Conservation (phyloP, 2,797 vertebrate genomes). For the Bradypodion pumilum region DNA sequence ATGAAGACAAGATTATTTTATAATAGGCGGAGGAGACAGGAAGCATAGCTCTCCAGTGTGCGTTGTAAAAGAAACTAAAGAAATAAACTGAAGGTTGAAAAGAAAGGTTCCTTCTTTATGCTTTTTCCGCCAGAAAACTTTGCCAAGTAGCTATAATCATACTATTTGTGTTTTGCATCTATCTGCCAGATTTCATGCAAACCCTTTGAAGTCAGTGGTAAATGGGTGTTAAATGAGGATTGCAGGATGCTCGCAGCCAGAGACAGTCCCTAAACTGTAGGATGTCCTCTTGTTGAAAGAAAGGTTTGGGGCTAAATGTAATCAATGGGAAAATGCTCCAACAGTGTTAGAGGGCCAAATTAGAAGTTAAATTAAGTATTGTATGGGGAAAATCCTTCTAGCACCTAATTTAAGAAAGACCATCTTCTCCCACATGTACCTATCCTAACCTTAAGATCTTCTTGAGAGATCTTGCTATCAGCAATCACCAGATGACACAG, state of each 20-base stretch:
- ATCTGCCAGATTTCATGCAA: not conserved
- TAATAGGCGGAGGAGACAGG: not conserved
- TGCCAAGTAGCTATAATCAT: slow-evolving; percentile 3
- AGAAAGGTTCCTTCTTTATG: fast-evolving
- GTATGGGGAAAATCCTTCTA: too few species aligned
- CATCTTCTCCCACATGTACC: not conserved
- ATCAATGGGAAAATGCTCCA: not conserved
- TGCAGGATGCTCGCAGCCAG: not conserved
- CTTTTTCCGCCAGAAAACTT: not conserved
- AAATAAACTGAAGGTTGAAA: not conserved
- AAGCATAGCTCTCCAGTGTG: fast-evolving
- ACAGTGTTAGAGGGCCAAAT: not conserved
- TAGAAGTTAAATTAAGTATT: not conserved
- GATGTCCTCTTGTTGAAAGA: not conserved
- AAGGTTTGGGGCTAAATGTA: slow-evolving; percentile 16
- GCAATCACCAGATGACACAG: not conserved
- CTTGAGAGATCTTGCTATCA: not conserved
- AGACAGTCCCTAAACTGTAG: not conserved
- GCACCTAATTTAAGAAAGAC: too few species aligned
- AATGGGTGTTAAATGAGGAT: slow-evolving; percentile 36
- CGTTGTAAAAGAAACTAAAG: not conserved
- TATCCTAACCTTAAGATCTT: not conserved
- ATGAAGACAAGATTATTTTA: slow-evolving; percentile 6
- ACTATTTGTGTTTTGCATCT: slow-evolving; percentile 6
- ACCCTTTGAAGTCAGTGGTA: slow-evolving; percentile 7